Base-by-base conservation (phyloP, 2,888 invertebrate species). In the Oscheius sp. region DNA sequence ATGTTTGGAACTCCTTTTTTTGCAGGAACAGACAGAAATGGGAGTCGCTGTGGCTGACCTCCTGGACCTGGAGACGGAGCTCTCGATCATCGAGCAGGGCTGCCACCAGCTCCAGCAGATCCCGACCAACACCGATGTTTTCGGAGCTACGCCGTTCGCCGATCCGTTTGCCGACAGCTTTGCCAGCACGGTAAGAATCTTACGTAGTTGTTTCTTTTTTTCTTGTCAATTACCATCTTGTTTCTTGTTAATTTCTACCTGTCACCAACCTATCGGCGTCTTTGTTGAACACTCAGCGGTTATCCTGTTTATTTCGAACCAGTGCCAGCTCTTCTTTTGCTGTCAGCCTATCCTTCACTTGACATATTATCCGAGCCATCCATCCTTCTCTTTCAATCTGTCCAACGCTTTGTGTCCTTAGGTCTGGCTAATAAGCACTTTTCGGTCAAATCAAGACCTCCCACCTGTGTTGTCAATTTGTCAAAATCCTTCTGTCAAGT, bases 11-110 rank as follows among this genome's bases (percentile, higher is more conserved):
- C 5, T 7, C 29, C 53, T 53, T 53, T 50, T 81, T 13, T 70
- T 76, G 47, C 75, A 78, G 74, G 74, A 74, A 60, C 10, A n/a
- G 9, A 32, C 29, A 5, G 79, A 75, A 29, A 79, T 79, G 50
- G 84, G 84, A 32, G 87, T 86, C 5, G 82, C 84, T 10, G 88
- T 89, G 47, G 88, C 86, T 2, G 88, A 89, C 79, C 79, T 89
- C 47, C 81, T 89, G 35, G 88, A 89, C 70, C 74, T 89, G 72
- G 88, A 89, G 77, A 84, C 84, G 4, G 89, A 89, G 59, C 80
- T 89, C 33, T 80, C 86, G 29, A 81, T 84, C 66, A 86, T 89
- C 70, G 86, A 88, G 60, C 84, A 86, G 71, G 86, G 85, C 2
- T 80, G 84, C 62, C 83, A 87, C 50, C 87, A 88, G 70, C 79